Base-by-base conservation (phyloP, 1,140 invertebrate genomes). In the Ceratina calcarata region DNA sequence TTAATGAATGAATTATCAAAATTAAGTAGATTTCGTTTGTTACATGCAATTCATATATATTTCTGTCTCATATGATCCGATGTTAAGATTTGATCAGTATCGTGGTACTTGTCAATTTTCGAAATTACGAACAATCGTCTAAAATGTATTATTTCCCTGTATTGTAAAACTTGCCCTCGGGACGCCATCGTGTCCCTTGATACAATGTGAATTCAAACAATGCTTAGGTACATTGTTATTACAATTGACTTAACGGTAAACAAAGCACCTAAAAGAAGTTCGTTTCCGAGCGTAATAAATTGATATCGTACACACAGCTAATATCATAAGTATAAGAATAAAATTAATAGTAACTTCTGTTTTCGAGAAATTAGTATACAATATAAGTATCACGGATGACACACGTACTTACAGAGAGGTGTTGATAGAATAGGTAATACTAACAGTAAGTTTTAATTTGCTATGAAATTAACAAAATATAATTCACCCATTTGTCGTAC, bases 381-480 rank as follows among this genome's bases (percentile, higher is more conserved):
- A 70, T 13, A 73, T 68, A 65, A 69, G 65, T 77, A 81, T 64
- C 37, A 70, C 32, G 64, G 24, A 65, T 53, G 76, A 62, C 32
- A 20, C 65, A 37, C n/a, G 64, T 67, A 49, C 53, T 57, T 53
- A 13, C 45, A 78, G 69, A 64, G 45, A 72, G 69, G 60, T 72
- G 20, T 53, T 64, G 60, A 78, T 72, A 62, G 55, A 72, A 72
- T 55, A 57, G 71, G 64, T 72, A 49, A 13, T 49, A 72, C 69
- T 72, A 72, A 78, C 53, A 78, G 55, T 65, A 72, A 37, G 32
- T 22, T 78, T 72, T 27, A 65, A 78, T 72, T 78, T 78, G 72
- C 76, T 78, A 78, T 64, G 49, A 64, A 78, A 78, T 78, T 72
- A 78, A 64, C 68, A 78, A 78, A 78, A 72, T 72, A 78, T 78